Percentiles rank a stretch among this genome's conserved stretches.
Evolutionary conservation across 2,113 vertebrate genomes (phyloP).

Genomic region (Pollimyrus isidori): DNA sequence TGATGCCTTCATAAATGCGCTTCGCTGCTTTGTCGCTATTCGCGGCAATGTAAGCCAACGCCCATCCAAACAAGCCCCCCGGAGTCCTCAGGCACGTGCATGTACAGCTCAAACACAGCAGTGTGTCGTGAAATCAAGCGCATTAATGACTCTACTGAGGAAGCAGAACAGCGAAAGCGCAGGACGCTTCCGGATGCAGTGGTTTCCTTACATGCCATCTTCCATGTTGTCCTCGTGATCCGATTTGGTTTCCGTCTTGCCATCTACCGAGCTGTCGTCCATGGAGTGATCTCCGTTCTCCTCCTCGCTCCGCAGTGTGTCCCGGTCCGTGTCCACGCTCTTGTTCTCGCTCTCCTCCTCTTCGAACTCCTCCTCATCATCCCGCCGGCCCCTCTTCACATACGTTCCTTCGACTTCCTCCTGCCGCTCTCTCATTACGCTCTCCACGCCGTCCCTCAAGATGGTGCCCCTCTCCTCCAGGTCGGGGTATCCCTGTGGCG

Average conservation of each 20-base stretch:
- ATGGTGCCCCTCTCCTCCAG: slow-evolving; percentile 80
- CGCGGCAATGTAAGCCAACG: neutral
- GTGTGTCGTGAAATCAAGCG: slow-evolving; percentile 75
- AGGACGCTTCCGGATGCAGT: slow-evolving; percentile 74
- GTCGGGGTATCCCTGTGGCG: slow-evolving; percentile 90
- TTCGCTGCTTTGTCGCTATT: neutral
- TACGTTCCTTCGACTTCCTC: slow-evolving; percentile 85
- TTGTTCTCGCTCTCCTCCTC: slow-evolving; percentile 96
- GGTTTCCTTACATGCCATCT: slow-evolving; percentile 79
- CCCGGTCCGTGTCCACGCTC: slow-evolving; percentile 97
- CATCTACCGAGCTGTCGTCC: slow-evolving; percentile 98
- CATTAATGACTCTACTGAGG: slow-evolving; percentile 69
- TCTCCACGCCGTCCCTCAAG: no score
- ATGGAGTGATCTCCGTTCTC: slow-evolving; percentile 95
- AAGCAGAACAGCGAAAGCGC: slow-evolving; percentile 12
- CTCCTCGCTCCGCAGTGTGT: slow-evolving; percentile 94
- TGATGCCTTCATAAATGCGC: neutral
- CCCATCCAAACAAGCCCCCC: no score
- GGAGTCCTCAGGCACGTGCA: slow-evolving; percentile 86
- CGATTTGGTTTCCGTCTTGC: slow-evolving; percentile 99
- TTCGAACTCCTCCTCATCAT: slow-evolving; percentile 78
- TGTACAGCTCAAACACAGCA: slow-evolving; percentile 82
- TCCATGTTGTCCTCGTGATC: slow-evolving; percentile 80
- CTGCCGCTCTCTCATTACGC: slow-evolving; percentile 77
- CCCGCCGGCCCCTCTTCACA: slow-evolving; percentile 80